Evolutionary conservation across 2,797 vertebrate species (phyloP).

Genomic region (Carapus acus): DNA sequence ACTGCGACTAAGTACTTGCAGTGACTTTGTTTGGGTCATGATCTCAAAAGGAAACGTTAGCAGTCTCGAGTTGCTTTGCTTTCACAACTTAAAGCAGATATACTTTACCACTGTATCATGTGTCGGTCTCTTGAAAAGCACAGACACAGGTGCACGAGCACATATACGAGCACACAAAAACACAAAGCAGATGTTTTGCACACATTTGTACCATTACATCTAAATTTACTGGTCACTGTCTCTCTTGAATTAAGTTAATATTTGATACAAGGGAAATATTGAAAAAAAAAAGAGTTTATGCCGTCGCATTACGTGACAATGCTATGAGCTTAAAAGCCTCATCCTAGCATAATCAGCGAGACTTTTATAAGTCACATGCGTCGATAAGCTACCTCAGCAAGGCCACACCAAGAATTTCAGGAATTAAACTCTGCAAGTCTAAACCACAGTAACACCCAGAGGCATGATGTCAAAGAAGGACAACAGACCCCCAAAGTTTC

Average conservation of each 20-base stretch:
- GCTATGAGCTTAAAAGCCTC: constrained; percentile 21
- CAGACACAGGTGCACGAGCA: too few species aligned
- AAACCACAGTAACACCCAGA: constrained; percentile 61
- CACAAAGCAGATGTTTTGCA: too few species aligned
- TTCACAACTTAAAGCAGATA: constrained; percentile 43
- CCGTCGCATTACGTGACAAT: constrained; percentile 27
- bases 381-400: constrained; percentile 63
- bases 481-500: background rate
- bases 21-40: constrained; percentile 38
- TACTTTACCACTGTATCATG: constrained; percentile 31
- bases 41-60: constrained; percentile 28
- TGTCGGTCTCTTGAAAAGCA: constrained; percentile 8
- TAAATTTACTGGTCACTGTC: background rate
- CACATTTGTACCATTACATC: too few species aligned
- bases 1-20: constrained; percentile 27
- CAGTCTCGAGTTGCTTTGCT: constrained; percentile 36
- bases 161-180: too few species aligned
- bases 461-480: constrained; percentile 49
- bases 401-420: constrained; percentile 65
- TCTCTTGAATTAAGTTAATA: background rate
- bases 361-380: constrained; percentile 56
- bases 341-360: constrained; percentile 49
- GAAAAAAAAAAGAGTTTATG: too few species aligned
- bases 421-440: constrained; percentile 70
- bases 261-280: too few species aligned